phyloP scores from a whole-genome alignment of 2,797 vertebrate genomes.

The Clarias platycephalus region DNA sequence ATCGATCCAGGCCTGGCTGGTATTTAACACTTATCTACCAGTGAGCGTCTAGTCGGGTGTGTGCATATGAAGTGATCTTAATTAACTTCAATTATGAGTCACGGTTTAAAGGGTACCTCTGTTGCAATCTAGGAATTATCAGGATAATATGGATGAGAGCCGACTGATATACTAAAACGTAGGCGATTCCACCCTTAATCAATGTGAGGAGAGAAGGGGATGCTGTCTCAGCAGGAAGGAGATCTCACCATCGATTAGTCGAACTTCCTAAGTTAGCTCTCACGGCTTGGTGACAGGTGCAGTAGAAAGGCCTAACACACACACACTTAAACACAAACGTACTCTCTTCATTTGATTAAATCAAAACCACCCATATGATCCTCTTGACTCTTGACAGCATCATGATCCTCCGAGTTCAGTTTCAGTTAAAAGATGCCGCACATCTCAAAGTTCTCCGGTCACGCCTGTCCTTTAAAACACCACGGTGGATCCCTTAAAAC shows the following conservation, averaged over 20 bases:
- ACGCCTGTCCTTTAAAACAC: conserved; percentile 39
- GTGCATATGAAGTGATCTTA: background rate
- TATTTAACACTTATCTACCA: conserved; percentile 73
- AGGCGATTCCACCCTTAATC: conserved; percentile 46
- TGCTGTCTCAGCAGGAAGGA: conserved; percentile 48
- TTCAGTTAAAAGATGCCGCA: background rate
- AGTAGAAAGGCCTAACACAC: background rate
- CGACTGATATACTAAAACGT: conserved; percentile 45
- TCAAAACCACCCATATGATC: too few relatives aligned
- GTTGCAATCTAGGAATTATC: conserved; percentile 32
- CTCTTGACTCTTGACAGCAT: background rate
- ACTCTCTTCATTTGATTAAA: background rate
- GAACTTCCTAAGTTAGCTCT: conserved; percentile 25
- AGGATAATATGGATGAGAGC: conserved; percentile 39
- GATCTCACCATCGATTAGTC: conserved; percentile 46
- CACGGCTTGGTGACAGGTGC: conserved; percentile 25
- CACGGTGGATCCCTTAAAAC: conserved; percentile 83
- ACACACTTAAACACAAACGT: background rate
- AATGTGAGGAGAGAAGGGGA: conserved; percentile 33
- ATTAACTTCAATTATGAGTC: conserved; percentile 22
- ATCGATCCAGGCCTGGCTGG: conserved; percentile 75
- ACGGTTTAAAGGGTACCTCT: conserved; percentile 58
- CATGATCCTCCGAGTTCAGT: background rate
- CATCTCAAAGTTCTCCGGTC: conserved; percentile 36
- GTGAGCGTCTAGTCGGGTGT: conserved; percentile 58